Evolutionary conservation across 30 jellyfish, hydroid and myxozoan genomes (phyloP).

Genomic region (Aurelia aurita): DNA sequence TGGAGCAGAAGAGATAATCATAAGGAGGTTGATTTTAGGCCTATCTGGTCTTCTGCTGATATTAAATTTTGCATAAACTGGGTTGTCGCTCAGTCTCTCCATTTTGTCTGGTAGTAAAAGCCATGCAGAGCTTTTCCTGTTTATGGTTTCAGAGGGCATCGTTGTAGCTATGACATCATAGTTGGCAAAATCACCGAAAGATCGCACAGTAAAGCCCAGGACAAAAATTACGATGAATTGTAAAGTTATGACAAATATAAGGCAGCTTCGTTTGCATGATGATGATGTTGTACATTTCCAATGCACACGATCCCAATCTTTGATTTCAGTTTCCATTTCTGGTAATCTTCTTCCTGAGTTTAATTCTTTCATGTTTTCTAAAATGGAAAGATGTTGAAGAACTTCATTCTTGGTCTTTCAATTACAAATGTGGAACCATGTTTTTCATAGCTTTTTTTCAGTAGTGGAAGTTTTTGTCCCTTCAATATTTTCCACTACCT

Average conservation of each 20-base stretch:
- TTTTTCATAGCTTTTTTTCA: too few species aligned
- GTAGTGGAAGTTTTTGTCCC: too few species aligned
- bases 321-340: slow-evolving; percentile 16
- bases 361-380: neutral
- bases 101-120: slow-evolving; percentile 14
- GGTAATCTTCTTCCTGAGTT: neutral
- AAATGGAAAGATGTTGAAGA: neutral
- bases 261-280: slow-evolving; percentile 60
- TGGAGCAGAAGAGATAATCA: slow-evolving; percentile 79
- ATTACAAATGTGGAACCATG: too few species aligned
- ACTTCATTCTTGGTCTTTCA: too few species aligned
- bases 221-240: slow-evolving; percentile 41
- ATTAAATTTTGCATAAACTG: slow-evolving; percentile 56
- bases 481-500: too few species aligned
- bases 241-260: slow-evolving; percentile 26
- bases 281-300: slow-evolving; percentile 62
- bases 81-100: slow-evolving; percentile 58
- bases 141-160: too few species aligned
- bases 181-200: too few species aligned
- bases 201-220: slow-evolving; percentile 24
- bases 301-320: slow-evolving; percentile 42
- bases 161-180: too few species aligned
- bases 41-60: slow-evolving; percentile 18
- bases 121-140: slow-evolving; percentile 14
- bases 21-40: slow-evolving; percentile 49